phyloP scores from a whole-genome alignment of 2,888 invertebrate genomes.

The Ormyrus thymus region DNA sequence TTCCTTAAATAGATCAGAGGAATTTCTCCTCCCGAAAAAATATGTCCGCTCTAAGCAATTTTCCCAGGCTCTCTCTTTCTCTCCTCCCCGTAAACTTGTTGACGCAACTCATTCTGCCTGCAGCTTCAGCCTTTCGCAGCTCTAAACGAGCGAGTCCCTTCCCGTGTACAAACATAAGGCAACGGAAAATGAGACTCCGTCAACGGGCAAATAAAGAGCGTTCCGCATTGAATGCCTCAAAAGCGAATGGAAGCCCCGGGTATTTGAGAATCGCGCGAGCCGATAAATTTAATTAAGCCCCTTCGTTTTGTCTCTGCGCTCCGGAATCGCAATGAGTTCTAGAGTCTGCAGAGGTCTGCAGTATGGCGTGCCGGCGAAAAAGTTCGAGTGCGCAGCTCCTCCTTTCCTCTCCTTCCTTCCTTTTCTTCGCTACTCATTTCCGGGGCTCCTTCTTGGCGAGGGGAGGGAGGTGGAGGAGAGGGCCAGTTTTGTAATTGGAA shows the following conservation, averaged over 20 bases:
- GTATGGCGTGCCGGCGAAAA: not conserved
- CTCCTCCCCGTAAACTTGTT: too few relatives aligned
- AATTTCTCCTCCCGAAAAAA: too few relatives aligned
- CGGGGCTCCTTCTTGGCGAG: too few relatives aligned
- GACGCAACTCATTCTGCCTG: too few relatives aligned
- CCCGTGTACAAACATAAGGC: too few relatives aligned
- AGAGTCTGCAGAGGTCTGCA: slow-evolving; percentile 9
- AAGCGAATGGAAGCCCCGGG: slow-evolving; percentile 38
- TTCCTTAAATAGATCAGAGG: too few relatives aligned
- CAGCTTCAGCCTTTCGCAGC: too few relatives aligned
- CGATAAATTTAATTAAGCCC: slow-evolving; percentile 52
- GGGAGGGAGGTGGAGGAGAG: not conserved
- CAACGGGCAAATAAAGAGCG: not conserved
- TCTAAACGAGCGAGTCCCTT: too few relatives aligned
- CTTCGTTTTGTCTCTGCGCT: slow-evolving; percentile 7
- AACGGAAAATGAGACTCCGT: not conserved
- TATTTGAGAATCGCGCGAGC: slow-evolving; percentile 33
- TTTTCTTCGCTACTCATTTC: not conserved
- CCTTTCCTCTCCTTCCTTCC: not conserved
- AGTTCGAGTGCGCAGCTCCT: slow-evolving; percentile 23
- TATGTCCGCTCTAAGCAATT: too few relatives aligned
- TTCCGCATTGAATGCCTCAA: slow-evolving; percentile 10
- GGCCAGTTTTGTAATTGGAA: slow-evolving; percentile 35
- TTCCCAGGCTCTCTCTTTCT: too few relatives aligned
- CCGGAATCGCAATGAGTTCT: slow-evolving; percentile 46